Conservation (phyloP, 2,888 invertebrate species). For the Parthenolecanium corni region DNA sequence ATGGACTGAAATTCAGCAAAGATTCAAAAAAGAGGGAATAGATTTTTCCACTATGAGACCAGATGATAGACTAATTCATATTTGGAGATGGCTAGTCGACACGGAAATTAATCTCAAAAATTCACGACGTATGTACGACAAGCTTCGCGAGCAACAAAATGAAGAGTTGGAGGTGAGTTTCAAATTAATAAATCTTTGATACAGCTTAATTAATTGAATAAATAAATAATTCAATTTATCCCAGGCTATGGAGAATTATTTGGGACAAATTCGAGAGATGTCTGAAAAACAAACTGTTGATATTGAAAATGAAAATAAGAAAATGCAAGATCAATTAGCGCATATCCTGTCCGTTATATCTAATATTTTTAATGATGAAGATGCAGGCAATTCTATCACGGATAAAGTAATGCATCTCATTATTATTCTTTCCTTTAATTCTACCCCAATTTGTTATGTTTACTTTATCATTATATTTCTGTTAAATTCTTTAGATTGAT, state of each 20-base stretch:
- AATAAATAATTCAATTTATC: too few species aligned
- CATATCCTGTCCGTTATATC: neutral
- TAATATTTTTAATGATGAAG: constrained; percentile 20
- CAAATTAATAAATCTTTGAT: too few species aligned
- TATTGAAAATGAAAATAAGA: constrained; percentile 36
- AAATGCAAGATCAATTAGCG: constrained; percentile 38
- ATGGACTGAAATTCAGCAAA: constrained; percentile 37
- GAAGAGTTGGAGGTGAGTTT: constrained; percentile 37
- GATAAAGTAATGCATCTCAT: too few species aligned
- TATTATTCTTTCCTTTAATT: neutral
- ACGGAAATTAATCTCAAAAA: constrained; percentile 40
- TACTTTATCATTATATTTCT: neutral
- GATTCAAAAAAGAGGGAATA: constrained; percentile 40
- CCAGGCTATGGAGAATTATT: constrained; percentile 40
- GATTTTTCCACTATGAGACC: constrained; percentile 36
- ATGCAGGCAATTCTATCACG: constrained; percentile 29
- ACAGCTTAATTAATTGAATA: neutral
- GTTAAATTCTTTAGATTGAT: constrained; percentile 37
- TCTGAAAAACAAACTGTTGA: constrained; percentile 38
- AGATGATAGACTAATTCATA: constrained; percentile 38
- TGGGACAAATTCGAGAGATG: constrained; percentile 38
- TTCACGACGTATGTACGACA: constrained; percentile 39
- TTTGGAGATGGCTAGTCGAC: constrained; percentile 41
- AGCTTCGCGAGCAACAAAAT: constrained; percentile 39
- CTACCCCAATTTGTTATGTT: neutral